These are phyloP conservation scores for Ophiodon elongatus DNA, from an alignment of 2,113 vertebrate species.

Conservation along the genomic window DNA sequence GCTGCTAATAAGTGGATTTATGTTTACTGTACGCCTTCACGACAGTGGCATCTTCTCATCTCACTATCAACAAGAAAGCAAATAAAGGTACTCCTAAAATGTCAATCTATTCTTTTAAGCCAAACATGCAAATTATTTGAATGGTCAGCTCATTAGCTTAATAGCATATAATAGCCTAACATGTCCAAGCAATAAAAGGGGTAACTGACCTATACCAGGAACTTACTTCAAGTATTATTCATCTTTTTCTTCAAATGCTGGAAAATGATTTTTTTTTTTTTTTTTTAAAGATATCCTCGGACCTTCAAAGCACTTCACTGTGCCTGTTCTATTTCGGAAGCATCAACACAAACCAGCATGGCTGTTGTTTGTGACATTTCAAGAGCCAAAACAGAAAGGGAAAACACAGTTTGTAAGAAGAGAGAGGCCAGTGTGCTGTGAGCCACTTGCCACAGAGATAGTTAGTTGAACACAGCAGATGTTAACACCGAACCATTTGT, in stretches of 20 bases:
- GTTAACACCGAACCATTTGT: constrained; percentile 3
- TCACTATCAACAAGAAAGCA: neutral
- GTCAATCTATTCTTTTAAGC: neutral
- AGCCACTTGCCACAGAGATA: neutral
- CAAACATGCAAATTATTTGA: neutral
- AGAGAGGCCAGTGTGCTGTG: neutral
- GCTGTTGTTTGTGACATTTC: constrained; percentile 12
- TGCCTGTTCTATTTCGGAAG: constrained; percentile 5
- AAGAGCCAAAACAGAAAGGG: constrained; percentile 4
- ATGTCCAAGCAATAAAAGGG: neutral
- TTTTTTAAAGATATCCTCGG: neutral
- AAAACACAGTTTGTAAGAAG: neutral
- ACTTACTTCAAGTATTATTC: neutral
- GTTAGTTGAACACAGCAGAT: neutral
- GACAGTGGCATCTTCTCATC: neutral
- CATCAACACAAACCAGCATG: constrained; percentile 7
- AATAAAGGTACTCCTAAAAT: neutral
- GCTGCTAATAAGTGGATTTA: too few relatives aligned
- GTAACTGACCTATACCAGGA: neutral
- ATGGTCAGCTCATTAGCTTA: neutral
- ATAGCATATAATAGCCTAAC: neutral
- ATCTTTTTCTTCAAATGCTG: neutral
- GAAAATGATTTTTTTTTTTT: neutral
- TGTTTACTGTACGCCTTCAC: too few relatives aligned
- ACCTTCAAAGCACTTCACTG: neutral